Percentiles rank a stretch among this genome's conserved stretches.
phyloP scores from a whole-genome alignment of 2,113 vertebrate species.

The Rutilus rutilus region DNA sequence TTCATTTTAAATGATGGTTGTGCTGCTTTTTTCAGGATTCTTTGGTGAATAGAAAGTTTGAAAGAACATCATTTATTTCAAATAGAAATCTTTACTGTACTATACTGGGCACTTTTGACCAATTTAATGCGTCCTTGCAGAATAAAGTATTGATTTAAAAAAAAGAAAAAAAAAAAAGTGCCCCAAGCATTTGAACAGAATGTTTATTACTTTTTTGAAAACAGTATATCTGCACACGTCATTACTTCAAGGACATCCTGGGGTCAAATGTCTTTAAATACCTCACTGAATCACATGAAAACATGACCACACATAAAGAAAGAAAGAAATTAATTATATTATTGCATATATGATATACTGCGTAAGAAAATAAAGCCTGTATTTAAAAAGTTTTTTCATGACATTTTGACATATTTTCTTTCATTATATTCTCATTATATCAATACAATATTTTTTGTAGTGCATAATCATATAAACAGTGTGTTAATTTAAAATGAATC shows the following conservation, averaged over 20 bases:
- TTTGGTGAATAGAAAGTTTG: too few species aligned
- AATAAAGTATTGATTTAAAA: not conserved
- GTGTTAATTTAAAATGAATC: not conserved
- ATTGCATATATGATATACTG: not conserved
- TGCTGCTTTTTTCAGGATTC: not conserved
- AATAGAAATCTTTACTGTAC: not conserved
- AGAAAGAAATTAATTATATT: not conserved
- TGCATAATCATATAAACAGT: too few species aligned
- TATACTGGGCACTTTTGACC: not conserved
- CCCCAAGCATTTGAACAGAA: too few species aligned
- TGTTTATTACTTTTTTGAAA: not conserved
- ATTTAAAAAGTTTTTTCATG: not conserved
- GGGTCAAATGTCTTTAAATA: not conserved
- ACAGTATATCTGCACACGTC: not conserved
- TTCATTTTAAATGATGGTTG: not conserved
- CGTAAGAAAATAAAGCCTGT: not conserved
- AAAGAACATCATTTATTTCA: too few species aligned
- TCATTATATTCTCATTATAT: not conserved
- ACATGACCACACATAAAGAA: not conserved
- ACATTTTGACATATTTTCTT: not conserved
- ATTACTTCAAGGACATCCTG: not conserved
- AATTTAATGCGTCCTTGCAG: not conserved
- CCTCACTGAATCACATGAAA: not conserved
- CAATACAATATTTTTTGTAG: not conserved
- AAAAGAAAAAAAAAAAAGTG: not conserved